Base-by-base conservation (phyloP, 2,888 invertebrate genomes). In the Fragum whitleyi region DNA sequence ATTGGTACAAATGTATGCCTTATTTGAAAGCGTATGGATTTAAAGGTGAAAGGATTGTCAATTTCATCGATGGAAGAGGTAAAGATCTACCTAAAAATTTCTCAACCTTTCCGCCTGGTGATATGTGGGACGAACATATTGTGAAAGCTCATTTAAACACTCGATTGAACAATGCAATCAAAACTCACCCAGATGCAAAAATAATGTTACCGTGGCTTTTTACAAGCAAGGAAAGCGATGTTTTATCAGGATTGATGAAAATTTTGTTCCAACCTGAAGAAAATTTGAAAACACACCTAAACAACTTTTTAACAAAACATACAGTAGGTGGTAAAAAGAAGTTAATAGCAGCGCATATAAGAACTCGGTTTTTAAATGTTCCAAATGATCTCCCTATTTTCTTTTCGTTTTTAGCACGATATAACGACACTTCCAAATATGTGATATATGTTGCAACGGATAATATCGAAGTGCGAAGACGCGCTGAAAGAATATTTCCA, bases 311-410 rank as follows among this genome's bases (percentile, higher is more conserved):
- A 2, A 9, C 11, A 26, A 36, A 62, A 14, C 51, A 28, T 23
- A 39, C 67, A 0, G 3, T 36, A 11, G 28, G 19, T n/a, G 74
- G 65, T 14, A 26, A 26, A 0, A 39, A 42, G 23, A 28, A 65
- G 19, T 28, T 80, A 6, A 67, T 80, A 21, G 75, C 75, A 21
- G 71, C 59, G 29, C 83, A 83, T 71, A 68, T 83, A 14, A 65
- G 83, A 2, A 42, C 68, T 2, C 74, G 6, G 9, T 65, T 65
- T 42, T 42, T 65, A 42, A 19, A 42, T 9, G 19, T 36, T 16
- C 23, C 6, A 21, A 21, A 9, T 3, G 65, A 42, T 23, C 5
- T 65, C 11, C 65, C 23, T 14, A 53, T 67, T 1, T 47, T 79
- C 19, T 68, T 71, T 2, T 19, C 28, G 0, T 79, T 77, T 32